Percentiles rank a stretch among this genome's conserved stretches.
These are phyloP conservation scores for Psylliodes chrysocephalus DNA, from an alignment of 2,888 invertebrate genomes.

Conservation along the genomic window DNA sequence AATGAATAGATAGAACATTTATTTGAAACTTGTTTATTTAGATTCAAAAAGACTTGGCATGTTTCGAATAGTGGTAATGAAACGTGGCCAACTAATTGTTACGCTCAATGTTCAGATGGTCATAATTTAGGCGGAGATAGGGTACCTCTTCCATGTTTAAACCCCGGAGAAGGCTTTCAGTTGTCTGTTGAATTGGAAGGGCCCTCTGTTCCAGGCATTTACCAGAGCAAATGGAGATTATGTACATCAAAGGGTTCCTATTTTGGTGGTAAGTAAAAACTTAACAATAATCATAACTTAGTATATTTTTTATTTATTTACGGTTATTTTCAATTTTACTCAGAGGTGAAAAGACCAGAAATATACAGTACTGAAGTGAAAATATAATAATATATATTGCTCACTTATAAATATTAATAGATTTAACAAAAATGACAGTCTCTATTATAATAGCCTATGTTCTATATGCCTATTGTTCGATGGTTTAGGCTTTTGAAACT, in stretches of 20 bases:
- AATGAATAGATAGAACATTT: background rate
- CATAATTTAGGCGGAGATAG: conserved; percentile 69
- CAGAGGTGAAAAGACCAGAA: too few species aligned
- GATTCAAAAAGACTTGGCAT: conserved; percentile 89
- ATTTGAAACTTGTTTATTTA: conserved; percentile 52
- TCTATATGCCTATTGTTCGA: too few species aligned
- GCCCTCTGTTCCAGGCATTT: conserved; percentile 78
- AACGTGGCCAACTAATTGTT: conserved; percentile 88
- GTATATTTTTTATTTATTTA: too few species aligned
- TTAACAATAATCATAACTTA: too few species aligned
- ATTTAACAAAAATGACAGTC: too few species aligned
- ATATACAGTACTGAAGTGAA: too few species aligned
- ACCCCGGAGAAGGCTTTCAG: conserved; percentile 80
- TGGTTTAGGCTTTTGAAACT: too few species aligned
- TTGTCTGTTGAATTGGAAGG: conserved; percentile 84
- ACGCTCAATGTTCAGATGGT: conserved; percentile 76
- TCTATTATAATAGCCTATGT: too few species aligned
- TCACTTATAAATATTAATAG: too few species aligned
- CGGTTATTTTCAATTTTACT: too few species aligned
- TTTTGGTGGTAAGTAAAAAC: conserved; percentile 82
- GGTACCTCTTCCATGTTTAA: conserved; percentile 75
- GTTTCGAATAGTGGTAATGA: conserved; percentile 89
- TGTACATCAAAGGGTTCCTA: conserved; percentile 87
- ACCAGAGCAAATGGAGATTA: conserved; percentile 90
- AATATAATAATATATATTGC: too few species aligned